These are phyloP conservation scores for Pungitius pungitius DNA, from an alignment of 2,113 vertebrate genomes.

Conservation along the genomic window DNA sequence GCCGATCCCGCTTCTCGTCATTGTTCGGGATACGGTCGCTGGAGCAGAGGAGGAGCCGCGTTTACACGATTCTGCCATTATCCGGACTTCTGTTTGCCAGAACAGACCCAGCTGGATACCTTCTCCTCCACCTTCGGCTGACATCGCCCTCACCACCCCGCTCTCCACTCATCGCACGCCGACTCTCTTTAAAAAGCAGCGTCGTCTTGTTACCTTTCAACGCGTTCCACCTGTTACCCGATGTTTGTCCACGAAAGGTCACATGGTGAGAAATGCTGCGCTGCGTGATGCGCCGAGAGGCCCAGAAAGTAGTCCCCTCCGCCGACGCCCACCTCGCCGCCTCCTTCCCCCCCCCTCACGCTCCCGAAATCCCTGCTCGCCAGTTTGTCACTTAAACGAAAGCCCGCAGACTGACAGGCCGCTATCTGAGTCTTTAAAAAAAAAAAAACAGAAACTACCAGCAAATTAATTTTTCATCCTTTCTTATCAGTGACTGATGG, in stretches of 20 bases:
- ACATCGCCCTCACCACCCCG: too few relatives aligned
- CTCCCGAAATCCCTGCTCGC: constrained; percentile 45
- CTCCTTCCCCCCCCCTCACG: constrained; percentile 2
- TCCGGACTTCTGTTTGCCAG: neutral
- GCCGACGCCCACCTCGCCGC: neutral
- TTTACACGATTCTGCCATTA: constrained; percentile 12
- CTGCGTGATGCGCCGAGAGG: too few relatives aligned
- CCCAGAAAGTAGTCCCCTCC: too few relatives aligned
- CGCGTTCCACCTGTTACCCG: too few relatives aligned
- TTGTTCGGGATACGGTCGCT: neutral
- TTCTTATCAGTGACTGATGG: constrained; percentile 79
- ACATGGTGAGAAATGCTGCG: neutral
- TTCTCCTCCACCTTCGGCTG: too few relatives aligned
- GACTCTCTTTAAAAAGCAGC: too few relatives aligned
- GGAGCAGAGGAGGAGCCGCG: neutral
- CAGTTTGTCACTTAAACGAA: constrained; percentile 77
- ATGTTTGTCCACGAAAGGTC: too few relatives aligned
- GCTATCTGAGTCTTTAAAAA: constrained; percentile 73
- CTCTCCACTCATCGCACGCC: too few relatives aligned
- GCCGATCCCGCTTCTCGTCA: constrained; percentile 8
- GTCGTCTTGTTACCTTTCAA: too few relatives aligned
- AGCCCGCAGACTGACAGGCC: constrained; percentile 73
- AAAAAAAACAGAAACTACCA: constrained; percentile 64
- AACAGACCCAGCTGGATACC: too few relatives aligned
- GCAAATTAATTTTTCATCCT: constrained; percentile 83